phyloP scores from a whole-genome alignment of 2,888 invertebrate genomes.

The Acleris emargana region DNA sequence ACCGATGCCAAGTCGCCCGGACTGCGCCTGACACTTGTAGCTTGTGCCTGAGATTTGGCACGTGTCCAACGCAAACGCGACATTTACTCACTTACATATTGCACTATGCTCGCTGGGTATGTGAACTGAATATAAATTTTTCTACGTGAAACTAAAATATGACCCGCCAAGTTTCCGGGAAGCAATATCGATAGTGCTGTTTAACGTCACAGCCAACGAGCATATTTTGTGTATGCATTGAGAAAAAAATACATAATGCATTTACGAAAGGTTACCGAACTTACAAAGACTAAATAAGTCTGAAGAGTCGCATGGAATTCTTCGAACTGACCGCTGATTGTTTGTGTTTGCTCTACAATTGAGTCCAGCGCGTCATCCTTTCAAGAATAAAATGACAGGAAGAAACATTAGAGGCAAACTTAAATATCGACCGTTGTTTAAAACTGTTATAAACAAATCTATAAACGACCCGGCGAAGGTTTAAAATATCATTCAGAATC shows the following conservation, averaged over 20 bases:
- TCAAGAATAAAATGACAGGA: conserved; percentile 2
- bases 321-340: conserved; percentile 19
- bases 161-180: conserved; percentile 10
- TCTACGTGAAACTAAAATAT: conserved; percentile 25
- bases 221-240: conserved; percentile 10
- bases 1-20: conserved; percentile 55
- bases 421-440: too few relatives aligned
- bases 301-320: conserved; percentile 11
- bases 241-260: conserved; percentile 8
- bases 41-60: conserved; percentile 66
- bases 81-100: conserved; percentile 33
- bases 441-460: too few relatives aligned
- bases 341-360: conserved; percentile 16
- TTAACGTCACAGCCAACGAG: neutral
- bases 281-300: neutral
- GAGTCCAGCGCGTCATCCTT: neutral
- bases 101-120: conserved; percentile 17
- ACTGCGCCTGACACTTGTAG: conserved; percentile 72
- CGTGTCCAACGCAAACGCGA: conserved; percentile 54
- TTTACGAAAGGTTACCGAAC: conserved; percentile 15
- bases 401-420: neutral
- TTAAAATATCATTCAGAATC: neutral
- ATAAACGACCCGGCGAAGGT: too few relatives aligned
- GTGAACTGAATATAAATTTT: conserved; percentile 24
- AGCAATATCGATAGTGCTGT: neutral